Percentiles rank a stretch among this genome's conserved stretches.
These are phyloP conservation scores for Epirrita christyi DNA, from an alignment of 2,888 invertebrate species.

Conservation along the genomic window DNA sequence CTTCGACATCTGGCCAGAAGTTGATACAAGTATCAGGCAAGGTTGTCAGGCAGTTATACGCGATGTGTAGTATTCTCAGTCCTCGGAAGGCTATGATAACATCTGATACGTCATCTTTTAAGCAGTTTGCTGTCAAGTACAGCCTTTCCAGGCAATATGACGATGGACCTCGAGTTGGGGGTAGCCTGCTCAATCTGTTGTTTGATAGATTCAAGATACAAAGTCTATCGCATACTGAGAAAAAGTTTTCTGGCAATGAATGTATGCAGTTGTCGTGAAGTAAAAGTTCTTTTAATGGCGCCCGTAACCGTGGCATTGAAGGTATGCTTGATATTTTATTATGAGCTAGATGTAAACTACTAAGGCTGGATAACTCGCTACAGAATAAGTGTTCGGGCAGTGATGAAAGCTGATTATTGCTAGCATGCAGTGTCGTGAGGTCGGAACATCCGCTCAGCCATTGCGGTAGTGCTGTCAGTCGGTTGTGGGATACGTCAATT, in stretches of 20 bases:
- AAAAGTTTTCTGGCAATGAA: constrained; percentile 90
- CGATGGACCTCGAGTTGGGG: constrained; percentile 85
- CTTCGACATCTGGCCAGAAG: constrained; percentile 92
- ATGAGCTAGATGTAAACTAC: constrained; percentile 90
- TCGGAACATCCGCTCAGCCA: constrained; percentile 91
- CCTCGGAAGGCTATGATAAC: constrained; percentile 87
- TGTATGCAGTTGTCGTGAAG: constrained; percentile 92
- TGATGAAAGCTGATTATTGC: constrained; percentile 88
- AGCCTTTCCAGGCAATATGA: constrained; percentile 87
- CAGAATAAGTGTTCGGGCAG: constrained; percentile 90
- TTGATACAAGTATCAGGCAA: constrained; percentile 90
- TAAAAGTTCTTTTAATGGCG: constrained; percentile 89
- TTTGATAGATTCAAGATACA: constrained; percentile 91
- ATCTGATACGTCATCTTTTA: constrained; percentile 88
- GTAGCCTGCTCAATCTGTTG: constrained; percentile 89
- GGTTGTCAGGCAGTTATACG: constrained; percentile 90
- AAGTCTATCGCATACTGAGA: constrained; percentile 87
- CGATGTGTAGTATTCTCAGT: constrained; percentile 89
- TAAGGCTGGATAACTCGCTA: constrained; percentile 89
- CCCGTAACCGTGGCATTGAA: constrained; percentile 86
- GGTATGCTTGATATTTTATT: constrained; percentile 90
- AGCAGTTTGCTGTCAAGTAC: constrained; percentile 90
- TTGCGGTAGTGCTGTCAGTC: constrained; percentile 88
- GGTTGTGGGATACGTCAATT: constrained; percentile 92
- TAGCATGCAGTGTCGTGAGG: constrained; percentile 89